Evolutionary conservation across 2,888 invertebrate species (phyloP), one percentile per base, ranked within the genome.

Genomic region (Chirona hameri): DNA sequence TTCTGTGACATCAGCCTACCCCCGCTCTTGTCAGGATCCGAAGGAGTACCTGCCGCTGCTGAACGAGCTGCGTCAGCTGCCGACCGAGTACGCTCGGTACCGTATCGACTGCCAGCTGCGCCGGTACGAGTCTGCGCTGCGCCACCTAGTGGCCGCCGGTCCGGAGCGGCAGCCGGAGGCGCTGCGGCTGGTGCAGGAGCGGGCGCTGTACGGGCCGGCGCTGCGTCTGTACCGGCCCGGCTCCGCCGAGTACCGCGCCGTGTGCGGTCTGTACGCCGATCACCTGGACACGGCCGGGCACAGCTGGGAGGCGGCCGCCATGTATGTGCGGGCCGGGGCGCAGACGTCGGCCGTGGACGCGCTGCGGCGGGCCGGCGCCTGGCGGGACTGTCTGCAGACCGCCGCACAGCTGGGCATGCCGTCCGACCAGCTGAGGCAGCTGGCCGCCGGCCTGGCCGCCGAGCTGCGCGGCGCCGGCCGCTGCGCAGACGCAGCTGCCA

Each of bases 11-110:
- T 7, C 7, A 39, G 39, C 39, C 39, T 39, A 7, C 39, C 39
- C 39, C 39, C 39, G 2, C 39, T 14, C 31, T 1, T 89, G 83
- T 79, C 86, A 90, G 88, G 98, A 98, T 89, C 98, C 98, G 0
- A 96, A 96, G 88, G 95, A 97, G 87, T 98, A 95, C 88, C 89
- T 97, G 69, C 93, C 95, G 1, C 94, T 95, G 88, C 89, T 98
- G 80, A 94, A 94, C 87, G 91, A 92, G 79, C 88, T 97, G 0
- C 91, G 92, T 86, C 89, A 90, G 55, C 90, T 94, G 88, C 92
- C 94, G 82, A 89, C 90, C 79, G 91, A 93, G 87, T 95, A 93
- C 86, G 92, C 92, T 88, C 91, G 90, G 84, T 95, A 91, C 87
- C 90, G 91, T 65, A 95, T 98, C 84, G 95, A 97, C 87, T 91